A percentile compares a stretch with the other conserved stretches of the same genome.
Conservation (phyloP, 2,113 vertebrate species). For the Entomyzon cyanotis region DNA sequence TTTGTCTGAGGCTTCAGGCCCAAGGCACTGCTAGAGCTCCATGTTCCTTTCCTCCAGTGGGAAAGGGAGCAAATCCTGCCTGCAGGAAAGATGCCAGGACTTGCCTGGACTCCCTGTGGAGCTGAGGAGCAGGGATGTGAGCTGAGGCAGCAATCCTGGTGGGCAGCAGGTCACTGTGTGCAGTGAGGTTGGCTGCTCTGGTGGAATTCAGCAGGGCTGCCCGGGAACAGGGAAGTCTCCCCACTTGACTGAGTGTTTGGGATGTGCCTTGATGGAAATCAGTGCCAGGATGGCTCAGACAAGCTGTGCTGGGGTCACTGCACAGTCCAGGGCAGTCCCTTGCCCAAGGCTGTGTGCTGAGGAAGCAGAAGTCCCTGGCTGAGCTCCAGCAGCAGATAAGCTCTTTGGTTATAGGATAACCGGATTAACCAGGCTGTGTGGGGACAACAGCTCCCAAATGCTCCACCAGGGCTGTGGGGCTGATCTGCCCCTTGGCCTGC, state of each 20-base stretch:
- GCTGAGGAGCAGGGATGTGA: not conserved
- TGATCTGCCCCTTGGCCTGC: not conserved
- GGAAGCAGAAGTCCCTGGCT: slow-evolving; percentile 37
- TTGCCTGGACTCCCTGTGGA: not conserved
- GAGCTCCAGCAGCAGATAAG: slow-evolving; percentile 30
- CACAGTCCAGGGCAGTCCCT: not conserved
- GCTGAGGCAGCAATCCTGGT: not conserved
- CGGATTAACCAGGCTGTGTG: slow-evolving; percentile 36
- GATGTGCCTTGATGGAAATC: not conserved
- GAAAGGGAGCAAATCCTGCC: not conserved
- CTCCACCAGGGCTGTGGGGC: not conserved
- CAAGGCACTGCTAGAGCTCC: not conserved
- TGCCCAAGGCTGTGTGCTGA: slow-evolving; percentile 21
- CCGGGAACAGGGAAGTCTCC: not conserved
- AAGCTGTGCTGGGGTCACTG: slow-evolving; percentile 24
- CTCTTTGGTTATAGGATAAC: slow-evolving; percentile 52
- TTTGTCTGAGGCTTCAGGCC: not conserved
- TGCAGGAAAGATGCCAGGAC: not conserved
- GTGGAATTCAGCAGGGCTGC: not conserved
- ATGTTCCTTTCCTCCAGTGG: not conserved
- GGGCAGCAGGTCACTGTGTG: not conserved
- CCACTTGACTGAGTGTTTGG: not conserved
- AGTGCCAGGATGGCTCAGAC: not conserved
- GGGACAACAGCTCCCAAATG: not conserved
- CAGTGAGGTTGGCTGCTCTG: not conserved